Conservation (phyloP, 2,888 invertebrate genomes). For the Lochmaea crataegi region DNA sequence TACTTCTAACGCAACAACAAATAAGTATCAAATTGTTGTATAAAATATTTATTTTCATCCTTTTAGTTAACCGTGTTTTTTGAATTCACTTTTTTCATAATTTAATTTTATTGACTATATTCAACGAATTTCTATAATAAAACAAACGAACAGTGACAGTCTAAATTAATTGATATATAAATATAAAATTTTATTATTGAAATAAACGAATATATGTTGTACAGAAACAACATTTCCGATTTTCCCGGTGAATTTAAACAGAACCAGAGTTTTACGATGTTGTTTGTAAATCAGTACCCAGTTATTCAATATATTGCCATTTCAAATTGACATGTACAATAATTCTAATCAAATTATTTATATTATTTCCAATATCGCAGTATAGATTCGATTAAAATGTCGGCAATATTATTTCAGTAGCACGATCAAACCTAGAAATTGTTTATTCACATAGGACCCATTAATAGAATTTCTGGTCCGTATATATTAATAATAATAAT, state of each 20-base stretch:
- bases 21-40: too few species aligned
- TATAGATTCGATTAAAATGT: neutral
- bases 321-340: slow-evolving; percentile 9
- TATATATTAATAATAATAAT: neutral
- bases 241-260: neutral
- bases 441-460: neutral
- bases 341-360: slow-evolving; percentile 10
- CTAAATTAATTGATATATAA: neutral
- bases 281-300: slow-evolving; percentile 9
- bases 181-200: slow-evolving; percentile 1
- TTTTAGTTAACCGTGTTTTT: too few species aligned
- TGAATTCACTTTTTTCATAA: too few species aligned
- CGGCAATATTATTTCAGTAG: neutral
- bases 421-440: neutral
- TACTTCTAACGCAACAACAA: too few species aligned
- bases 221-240: neutral
- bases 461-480: neutral
- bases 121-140: neutral
- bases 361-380: neutral
- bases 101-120: neutral
- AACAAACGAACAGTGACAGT: neutral
- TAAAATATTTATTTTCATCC: too few species aligned
- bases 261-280: slow-evolving; percentile 5
- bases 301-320: slow-evolving; percentile 2
- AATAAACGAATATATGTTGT: neutral